phyloP scores from a whole-genome alignment of 2,888 invertebrate genomes.

The Brachyopa scutellaris region DNA sequence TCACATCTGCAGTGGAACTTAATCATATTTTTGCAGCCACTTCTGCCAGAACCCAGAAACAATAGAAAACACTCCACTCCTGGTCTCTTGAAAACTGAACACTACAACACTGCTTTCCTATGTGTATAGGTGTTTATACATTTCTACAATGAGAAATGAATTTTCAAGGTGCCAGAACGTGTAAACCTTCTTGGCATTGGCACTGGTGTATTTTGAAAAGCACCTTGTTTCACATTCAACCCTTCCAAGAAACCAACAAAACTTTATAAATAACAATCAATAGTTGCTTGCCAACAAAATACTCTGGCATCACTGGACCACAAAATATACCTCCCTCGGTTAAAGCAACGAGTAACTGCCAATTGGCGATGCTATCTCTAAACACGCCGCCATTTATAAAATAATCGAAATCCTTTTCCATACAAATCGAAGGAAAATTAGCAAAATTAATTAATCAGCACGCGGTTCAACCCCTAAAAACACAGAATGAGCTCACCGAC shows the following conservation, averaged over 20 bases:
- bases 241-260: not conserved
- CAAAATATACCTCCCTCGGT: slow-evolving; percentile 31
- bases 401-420: slow-evolving; percentile 56
- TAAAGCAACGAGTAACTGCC: slow-evolving; percentile 14
- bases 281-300: slow-evolving; percentile 54
- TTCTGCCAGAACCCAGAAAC: slow-evolving; percentile 51
- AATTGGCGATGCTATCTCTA: slow-evolving; percentile 47
- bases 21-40: slow-evolving; percentile 55
- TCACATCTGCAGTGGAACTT: slow-evolving; percentile 52
- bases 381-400: slow-evolving; percentile 27
- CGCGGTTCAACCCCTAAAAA: slow-evolving; percentile 35
- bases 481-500: slow-evolving; percentile 15
- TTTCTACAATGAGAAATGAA: slow-evolving; percentile 38
- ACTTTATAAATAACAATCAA: slow-evolving; percentile 46
- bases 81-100: slow-evolving; percentile 15
- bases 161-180: slow-evolving; percentile 52
- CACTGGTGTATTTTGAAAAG: no score
- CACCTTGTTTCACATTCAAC: no score
- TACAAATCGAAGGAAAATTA: slow-evolving; percentile 56
- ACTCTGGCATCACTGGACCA: slow-evolving; percentile 22
- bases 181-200: slow-evolving; percentile 58
- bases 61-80: slow-evolving; percentile 47
- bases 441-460: slow-evolving; percentile 70
- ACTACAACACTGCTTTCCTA: no score
- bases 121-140: no score